A percentile compares a stretch with the other conserved stretches of the same genome.
Conservation (phyloP, 1,140 invertebrate species). For the Pachyrhynchus sulphureomaculatus region DNA sequence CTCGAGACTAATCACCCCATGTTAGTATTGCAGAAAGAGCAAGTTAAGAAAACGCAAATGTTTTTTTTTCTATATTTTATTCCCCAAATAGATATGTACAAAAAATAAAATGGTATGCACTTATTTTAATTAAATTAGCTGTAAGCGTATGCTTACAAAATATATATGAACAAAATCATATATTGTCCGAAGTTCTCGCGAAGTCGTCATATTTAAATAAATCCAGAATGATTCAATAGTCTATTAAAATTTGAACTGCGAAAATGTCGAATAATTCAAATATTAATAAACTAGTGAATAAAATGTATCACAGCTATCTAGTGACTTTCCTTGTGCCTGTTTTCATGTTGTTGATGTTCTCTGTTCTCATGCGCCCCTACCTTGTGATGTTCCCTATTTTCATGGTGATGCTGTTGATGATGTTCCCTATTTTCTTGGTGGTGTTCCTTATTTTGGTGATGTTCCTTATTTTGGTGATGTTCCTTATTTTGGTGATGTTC, state of each 20-base stretch:
- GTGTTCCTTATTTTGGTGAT: background rate
- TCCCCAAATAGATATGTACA: slow-evolving; percentile 15
- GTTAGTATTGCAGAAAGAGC: too few relatives aligned
- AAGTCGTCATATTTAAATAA: background rate
- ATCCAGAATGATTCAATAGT: too few relatives aligned
- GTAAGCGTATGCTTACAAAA: background rate
- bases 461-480: background rate
- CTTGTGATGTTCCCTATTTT: slow-evolving; percentile 9
- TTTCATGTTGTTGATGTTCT: slow-evolving; percentile 2
- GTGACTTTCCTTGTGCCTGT: slow-evolving; percentile 1
- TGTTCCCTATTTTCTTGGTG: background rate
- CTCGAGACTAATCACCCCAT: too few relatives aligned
- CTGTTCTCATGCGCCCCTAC: background rate
- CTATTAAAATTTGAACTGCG: too few relatives aligned
- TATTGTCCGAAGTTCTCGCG: background rate
- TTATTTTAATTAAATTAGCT: slow-evolving; percentile 4
- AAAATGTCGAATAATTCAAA: too few relatives aligned
- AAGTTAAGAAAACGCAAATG: background rate
- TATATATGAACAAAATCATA: too few relatives aligned
- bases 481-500: background rate
- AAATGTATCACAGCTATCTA: slow-evolving; percentile 3
- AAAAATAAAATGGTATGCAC: slow-evolving; percentile 30
- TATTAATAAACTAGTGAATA: background rate
- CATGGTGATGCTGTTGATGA: background rate
- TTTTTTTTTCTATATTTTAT: background rate